These are phyloP conservation scores for Caenorhabditis uteleia DNA, from an alignment of 2,888 invertebrate species.

Conservation along the genomic window DNA sequence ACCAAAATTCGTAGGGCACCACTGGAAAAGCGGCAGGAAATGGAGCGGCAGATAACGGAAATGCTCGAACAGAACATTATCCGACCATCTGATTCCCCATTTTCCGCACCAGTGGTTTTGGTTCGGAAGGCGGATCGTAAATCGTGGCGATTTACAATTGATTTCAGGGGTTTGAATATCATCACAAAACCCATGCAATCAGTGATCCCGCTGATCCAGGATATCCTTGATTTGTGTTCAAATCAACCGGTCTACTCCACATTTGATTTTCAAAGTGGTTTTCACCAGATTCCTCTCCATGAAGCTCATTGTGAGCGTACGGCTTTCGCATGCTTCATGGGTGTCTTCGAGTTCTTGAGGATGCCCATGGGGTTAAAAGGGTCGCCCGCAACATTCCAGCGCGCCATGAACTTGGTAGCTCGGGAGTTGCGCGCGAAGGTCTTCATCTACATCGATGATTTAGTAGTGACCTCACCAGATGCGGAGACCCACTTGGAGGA, in stretches of 20 bases:
- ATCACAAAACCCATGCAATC: conserved; percentile 10
- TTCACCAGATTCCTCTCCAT: conserved; percentile 21
- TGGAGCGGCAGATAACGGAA: conserved; percentile 9
- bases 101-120: conserved; percentile 19
- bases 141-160: conserved; percentile 23
- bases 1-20: conserved; percentile 3
- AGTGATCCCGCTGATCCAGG: conserved; percentile 11
- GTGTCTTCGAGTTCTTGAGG: conserved; percentile 12
- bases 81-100: conserved; percentile 2
- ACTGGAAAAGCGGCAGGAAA: conserved; percentile 8
- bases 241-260: conserved; percentile 10
- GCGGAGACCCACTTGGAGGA: conserved; percentile 27
- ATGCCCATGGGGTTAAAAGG: conserved; percentile 32
- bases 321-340: conserved; percentile 20
- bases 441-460: conserved; percentile 35
- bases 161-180: conserved; percentile 23
- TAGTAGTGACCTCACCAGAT: conserved; percentile 8
- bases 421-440: not conserved
- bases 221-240: conserved; percentile 14
- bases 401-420: conserved; percentile 10
- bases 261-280: conserved; percentile 29
- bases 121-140: conserved; percentile 27
- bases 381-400: conserved; percentile 24
- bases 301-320: conserved; percentile 7
- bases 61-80: conserved; percentile 18